These are phyloP conservation scores for Machimus atricapillus DNA, from an alignment of 2,888 invertebrate genomes.

Conservation along the genomic window DNA sequence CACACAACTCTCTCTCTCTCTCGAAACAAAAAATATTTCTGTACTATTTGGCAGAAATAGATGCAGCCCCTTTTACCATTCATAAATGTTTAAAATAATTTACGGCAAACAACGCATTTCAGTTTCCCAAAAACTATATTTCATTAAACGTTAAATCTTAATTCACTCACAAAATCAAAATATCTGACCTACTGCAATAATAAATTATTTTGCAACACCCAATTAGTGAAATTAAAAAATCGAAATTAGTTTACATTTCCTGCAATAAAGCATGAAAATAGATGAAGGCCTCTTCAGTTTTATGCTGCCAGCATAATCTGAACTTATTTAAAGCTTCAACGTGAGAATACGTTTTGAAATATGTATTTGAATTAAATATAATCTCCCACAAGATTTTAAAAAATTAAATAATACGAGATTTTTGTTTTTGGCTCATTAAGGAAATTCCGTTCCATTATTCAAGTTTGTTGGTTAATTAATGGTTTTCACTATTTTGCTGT, in stretches of 20 bases:
- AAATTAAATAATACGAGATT: too few relatives aligned
- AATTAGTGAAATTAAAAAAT: neutral
- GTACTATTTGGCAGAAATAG: too few relatives aligned
- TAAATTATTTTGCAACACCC: neutral
- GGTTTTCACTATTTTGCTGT: neutral
- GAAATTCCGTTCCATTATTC: neutral
- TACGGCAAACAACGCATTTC: too few relatives aligned
- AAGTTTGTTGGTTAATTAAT: neutral
- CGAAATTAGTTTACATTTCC: neutral
- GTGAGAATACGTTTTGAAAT: neutral
- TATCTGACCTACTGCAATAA: neutral
- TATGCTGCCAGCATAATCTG: neutral
- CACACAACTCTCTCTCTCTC: too few relatives aligned
- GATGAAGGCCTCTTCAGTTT: neutral
- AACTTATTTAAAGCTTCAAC: neutral
- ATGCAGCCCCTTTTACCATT: too few relatives aligned
- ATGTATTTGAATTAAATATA: neutral
- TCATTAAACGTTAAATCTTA: neutral
- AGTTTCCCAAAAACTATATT: too few relatives aligned
- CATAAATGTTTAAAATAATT: too few relatives aligned
- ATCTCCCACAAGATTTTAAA: too few relatives aligned
- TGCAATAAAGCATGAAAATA: neutral
- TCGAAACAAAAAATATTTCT: too few relatives aligned
- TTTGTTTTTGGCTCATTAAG: too few relatives aligned
- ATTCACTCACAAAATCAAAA: neutral